These are phyloP conservation scores for Procambarus clarkii DNA, from an alignment of 1,140 invertebrate species.

Conservation along the genomic window DNA sequence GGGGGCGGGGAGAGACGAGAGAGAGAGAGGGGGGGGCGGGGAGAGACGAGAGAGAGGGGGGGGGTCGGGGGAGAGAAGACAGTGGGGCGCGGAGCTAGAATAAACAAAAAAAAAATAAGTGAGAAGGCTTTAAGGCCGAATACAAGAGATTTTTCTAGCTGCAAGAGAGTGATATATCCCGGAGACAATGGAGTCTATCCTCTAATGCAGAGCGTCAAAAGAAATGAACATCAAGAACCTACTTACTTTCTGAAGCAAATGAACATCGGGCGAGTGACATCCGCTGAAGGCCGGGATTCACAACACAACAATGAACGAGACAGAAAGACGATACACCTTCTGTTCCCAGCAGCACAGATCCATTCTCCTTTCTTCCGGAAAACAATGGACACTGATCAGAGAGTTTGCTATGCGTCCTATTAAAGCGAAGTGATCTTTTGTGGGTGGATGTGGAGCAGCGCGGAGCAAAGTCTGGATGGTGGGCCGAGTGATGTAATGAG, in stretches of 20 bases:
- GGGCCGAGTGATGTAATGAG: not conserved
- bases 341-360: conserved; percentile 54
- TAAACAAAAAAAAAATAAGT: not conserved
- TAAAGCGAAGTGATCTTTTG: conserved; percentile 63
- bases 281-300: conserved; percentile 42
- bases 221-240: conserved; percentile 59
- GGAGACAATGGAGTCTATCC: conserved; percentile 41
- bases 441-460: conserved; percentile 22
- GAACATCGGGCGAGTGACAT: conserved; percentile 56
- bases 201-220: conserved; percentile 60
- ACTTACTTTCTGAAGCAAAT: conserved; percentile 49
- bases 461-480: not conserved
- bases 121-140: conserved; percentile 14
- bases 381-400: conserved; percentile 56
- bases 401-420: conserved; percentile 59
- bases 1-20: too few species aligned
- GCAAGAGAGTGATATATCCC: conserved; percentile 45
- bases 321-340: conserved; percentile 62
- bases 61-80: too few species aligned
- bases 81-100: too few species aligned
- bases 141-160: conserved; percentile 45
- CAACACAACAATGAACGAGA: conserved; percentile 54
- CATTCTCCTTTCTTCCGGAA: conserved; percentile 45
- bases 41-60: too few species aligned
- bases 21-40: too few species aligned